phyloP scores from a whole-genome alignment of 2,113 vertebrate genomes.

The Probosciger aterrimus region DNA sequence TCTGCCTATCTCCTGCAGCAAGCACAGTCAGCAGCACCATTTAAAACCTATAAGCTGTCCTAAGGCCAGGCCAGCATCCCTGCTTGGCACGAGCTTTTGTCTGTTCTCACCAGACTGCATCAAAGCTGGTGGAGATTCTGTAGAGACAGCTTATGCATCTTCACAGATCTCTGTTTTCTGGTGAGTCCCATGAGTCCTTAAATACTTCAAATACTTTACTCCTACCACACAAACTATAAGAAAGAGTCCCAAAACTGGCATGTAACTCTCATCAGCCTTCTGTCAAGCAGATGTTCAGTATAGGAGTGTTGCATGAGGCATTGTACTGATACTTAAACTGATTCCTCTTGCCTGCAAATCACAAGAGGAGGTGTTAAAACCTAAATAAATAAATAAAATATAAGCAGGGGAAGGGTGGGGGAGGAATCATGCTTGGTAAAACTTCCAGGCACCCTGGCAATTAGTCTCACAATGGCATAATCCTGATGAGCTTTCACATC shows the following conservation, averaged over 20 bases:
- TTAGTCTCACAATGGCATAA: conserved; percentile 4
- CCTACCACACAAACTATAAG: background rate
- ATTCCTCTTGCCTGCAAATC: conserved; percentile 6
- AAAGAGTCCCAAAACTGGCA: background rate
- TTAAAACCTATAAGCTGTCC: background rate
- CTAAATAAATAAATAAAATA: conserved; percentile 40
- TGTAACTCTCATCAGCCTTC: conserved; percentile 25
- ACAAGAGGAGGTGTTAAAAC: conserved; percentile 42
- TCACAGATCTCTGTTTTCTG: background rate
- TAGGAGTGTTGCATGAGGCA: background rate
- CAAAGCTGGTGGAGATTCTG: background rate
- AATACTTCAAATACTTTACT: conserved; percentile 3
- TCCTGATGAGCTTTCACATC: conserved; percentile 29
- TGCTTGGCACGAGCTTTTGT: background rate
- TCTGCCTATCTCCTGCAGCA: background rate
- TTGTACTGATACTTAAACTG: background rate
- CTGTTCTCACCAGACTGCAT: background rate
- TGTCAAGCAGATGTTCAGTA: conserved; percentile 46
- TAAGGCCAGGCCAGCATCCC: background rate
- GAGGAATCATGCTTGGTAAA: background rate
- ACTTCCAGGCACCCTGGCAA: background rate
- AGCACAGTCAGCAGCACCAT: background rate
- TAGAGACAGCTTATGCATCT: background rate
- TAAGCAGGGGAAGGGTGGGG: background rate
- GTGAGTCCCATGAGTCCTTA: background rate